These are phyloP conservation scores for Hemitrygon akajei DNA, from an alignment of 2,797 vertebrate species.

Conservation along the genomic window DNA sequence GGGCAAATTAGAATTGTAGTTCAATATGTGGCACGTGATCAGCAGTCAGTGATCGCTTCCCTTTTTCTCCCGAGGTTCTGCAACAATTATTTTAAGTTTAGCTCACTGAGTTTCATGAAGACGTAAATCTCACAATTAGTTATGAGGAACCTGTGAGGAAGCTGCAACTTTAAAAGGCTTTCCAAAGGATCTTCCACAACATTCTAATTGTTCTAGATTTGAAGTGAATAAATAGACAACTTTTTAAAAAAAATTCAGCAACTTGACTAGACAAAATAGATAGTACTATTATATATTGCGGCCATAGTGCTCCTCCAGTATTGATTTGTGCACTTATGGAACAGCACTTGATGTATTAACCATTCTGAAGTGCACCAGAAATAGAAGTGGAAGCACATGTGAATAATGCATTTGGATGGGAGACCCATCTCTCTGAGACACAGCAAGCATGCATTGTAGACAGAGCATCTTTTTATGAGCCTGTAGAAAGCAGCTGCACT, in stretches of 20 bases:
- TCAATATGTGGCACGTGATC: neutral
- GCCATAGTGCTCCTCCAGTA: slow-evolving; percentile 16
- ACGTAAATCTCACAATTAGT: neutral
- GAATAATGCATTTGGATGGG: slow-evolving; percentile 35
- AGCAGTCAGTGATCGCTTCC: neutral
- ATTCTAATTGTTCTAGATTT: neutral
- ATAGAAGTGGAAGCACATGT: slow-evolving; percentile 16
- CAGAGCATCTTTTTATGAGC: neutral
- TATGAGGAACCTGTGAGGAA: neutral
- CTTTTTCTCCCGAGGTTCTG: neutral
- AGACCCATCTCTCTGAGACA: slow-evolving; percentile 20
- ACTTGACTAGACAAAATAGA: slow-evolving; percentile 16
- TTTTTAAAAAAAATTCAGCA: slow-evolving; percentile 17
- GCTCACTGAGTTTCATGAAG: neutral
- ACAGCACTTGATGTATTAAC: slow-evolving; percentile 33
- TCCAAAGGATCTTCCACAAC: neutral
- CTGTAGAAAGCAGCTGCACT: slow-evolving; percentile 29
- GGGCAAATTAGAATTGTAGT: neutral
- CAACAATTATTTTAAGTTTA: neutral
- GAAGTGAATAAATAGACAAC: slow-evolving; percentile 27
- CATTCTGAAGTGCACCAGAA: slow-evolving; percentile 26
- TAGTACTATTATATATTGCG: slow-evolving; percentile 18
- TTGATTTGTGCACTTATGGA: slow-evolving; percentile 35
- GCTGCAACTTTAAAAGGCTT: neutral
- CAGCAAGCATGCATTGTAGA: neutral